phyloP scores from a whole-genome alignment of 2,797 vertebrate genomes.

The Todus mexicanus region DNA sequence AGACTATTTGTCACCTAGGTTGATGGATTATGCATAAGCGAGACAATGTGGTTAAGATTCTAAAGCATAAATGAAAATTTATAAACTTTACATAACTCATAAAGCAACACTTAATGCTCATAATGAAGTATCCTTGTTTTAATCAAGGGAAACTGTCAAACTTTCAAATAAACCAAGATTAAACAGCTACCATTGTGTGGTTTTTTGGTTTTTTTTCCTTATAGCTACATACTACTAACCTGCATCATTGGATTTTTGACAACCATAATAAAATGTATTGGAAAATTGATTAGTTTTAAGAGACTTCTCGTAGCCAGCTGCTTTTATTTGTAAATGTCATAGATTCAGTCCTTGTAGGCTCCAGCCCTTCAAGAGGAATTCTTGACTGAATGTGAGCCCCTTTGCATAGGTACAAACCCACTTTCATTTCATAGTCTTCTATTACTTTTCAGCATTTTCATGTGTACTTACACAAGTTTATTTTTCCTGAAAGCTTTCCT shows the following conservation, averaged over 20 bases:
- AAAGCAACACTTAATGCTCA: conserved; percentile 33
- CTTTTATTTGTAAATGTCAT: conserved; percentile 75
- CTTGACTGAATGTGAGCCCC: conserved; percentile 26
- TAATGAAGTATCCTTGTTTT: conserved; percentile 52
- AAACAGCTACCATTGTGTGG: neutral
- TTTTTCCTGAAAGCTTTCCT: conserved; percentile 29
- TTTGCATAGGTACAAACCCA: conserved; percentile 43
- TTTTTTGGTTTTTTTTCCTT: neutral
- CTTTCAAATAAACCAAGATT: conserved; percentile 41
- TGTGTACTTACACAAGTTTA: neutral
- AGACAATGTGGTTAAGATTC: conserved; percentile 84
- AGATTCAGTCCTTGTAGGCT: conserved; percentile 36
- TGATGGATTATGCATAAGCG: conserved; percentile 87
- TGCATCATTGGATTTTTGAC: conserved; percentile 63
- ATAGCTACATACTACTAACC: conserved; percentile 56
- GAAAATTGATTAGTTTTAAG: conserved; percentile 72
- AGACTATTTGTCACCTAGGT: conserved; percentile 90
- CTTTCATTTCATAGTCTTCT: conserved; percentile 31
- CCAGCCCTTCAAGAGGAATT: conserved; percentile 27
- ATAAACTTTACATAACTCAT: conserved; percentile 69
- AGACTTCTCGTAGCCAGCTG: conserved; percentile 61
- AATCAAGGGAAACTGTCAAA: conserved; percentile 37
- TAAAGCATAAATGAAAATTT: conserved; percentile 72
- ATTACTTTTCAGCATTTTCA: conserved; percentile 32
- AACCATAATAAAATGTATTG: conserved; percentile 69